These are phyloP conservation scores for Diglossa brunneiventris DNA, from an alignment of 2,113 vertebrate genomes.

Conservation along the genomic window DNA sequence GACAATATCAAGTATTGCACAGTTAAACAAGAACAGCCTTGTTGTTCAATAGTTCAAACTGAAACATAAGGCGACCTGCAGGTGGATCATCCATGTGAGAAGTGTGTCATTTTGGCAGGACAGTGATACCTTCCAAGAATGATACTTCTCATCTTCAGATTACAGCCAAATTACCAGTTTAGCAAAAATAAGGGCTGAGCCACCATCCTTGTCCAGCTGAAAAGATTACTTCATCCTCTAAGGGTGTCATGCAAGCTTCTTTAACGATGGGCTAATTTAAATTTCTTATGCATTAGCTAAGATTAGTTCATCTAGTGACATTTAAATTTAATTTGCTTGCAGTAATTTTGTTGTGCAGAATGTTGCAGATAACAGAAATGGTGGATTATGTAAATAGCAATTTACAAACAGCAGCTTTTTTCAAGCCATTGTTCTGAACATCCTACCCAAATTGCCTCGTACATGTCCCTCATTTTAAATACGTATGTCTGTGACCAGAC, in stretches of 20 bases:
- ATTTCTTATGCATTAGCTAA: slow-evolving; percentile 43
- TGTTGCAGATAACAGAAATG: slow-evolving; percentile 54
- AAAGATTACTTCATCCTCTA: slow-evolving; percentile 35
- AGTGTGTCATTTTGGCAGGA: neutral
- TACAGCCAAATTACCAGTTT: neutral
- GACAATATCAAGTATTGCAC: neutral
- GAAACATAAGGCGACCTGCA: neutral
- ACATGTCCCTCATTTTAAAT: slow-evolving; percentile 23
- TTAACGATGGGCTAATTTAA: slow-evolving; percentile 41
- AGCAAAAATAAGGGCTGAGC: neutral
- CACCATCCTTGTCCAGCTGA: neutral
- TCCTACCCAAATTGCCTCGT: neutral
- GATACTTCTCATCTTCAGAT: neutral
- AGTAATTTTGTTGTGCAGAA: slow-evolving; percentile 42
- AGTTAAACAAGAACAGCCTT: neutral
- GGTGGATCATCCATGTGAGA: neutral
- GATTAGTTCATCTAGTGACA: slow-evolving; percentile 52
- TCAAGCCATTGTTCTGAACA: slow-evolving; percentile 7
- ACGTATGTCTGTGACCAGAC: neutral
- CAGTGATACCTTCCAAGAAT: neutral
- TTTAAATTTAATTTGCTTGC: slow-evolving; percentile 50
- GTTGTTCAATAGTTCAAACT: neutral
- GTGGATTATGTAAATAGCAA: slow-evolving; percentile 58
- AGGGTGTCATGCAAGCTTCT: slow-evolving; percentile 5
- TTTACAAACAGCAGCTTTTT: slow-evolving; percentile 36